A percentile compares a stretch with the other conserved stretches of the same genome.
phyloP scores from a whole-genome alignment of 2,888 invertebrate species.

The Priocnemis perturbator region DNA sequence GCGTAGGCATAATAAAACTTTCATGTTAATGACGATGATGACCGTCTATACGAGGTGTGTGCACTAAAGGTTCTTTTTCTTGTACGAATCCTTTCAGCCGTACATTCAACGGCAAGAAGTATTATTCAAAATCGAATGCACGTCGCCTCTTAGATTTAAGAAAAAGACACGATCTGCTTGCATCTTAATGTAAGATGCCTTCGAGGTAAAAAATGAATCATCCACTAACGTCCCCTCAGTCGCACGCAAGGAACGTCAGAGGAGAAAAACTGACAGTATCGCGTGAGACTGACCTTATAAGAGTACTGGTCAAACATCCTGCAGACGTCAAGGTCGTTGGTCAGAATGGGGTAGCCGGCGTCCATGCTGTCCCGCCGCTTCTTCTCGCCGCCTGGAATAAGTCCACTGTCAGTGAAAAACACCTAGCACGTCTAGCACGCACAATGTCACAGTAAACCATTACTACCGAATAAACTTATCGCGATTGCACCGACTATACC shows the following conservation, averaged over 20 bases:
- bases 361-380: constrained; percentile 78
- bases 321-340: constrained; percentile 79
- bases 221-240: too few species aligned
- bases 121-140: too few species aligned
- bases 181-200: too few species aligned
- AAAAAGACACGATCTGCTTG: too few species aligned
- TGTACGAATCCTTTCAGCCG: too few species aligned
- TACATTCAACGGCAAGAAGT: too few species aligned
- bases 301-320: constrained; percentile 83
- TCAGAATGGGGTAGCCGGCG: constrained; percentile 80
- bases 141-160: too few species aligned
- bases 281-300: constrained; percentile 77
- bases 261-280: constrained; percentile 1
- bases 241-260: background rate
- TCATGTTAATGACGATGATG: too few species aligned
- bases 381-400: constrained; percentile 68
- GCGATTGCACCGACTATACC: constrained; percentile 71
- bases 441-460: constrained; percentile 11
- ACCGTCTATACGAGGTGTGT: background rate
- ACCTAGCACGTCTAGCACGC: constrained; percentile 17
- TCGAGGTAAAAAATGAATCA: too few species aligned
- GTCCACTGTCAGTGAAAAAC: constrained; percentile 50
- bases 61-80: too few species aligned
- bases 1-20: too few species aligned
- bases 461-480: constrained; percentile 71